Evolutionary conservation across 1,140 invertebrate genomes (phyloP).

Genomic region (Popillia japonica): DNA sequence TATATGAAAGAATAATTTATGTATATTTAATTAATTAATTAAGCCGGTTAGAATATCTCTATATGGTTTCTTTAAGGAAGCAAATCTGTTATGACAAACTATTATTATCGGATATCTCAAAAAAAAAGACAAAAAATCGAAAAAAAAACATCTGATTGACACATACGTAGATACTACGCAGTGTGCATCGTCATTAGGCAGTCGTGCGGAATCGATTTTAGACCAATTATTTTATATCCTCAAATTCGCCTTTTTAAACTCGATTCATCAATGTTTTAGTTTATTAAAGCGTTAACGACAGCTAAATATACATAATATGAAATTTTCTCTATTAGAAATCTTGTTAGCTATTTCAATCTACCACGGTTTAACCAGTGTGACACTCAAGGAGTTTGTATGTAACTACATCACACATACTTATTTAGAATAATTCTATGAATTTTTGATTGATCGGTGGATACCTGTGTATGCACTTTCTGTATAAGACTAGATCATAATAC

Average conservation of each 20-base stretch:
- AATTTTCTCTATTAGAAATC: background rate
- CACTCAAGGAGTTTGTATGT: no score
- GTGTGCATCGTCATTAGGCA: background rate
- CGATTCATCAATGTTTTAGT: background rate
- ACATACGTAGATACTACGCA: background rate
- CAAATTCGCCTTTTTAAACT: background rate
- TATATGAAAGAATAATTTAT: slow-evolving; percentile 38
- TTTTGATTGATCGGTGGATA: no score
- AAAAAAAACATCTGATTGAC: background rate
- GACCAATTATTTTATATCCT: slow-evolving; percentile 28
- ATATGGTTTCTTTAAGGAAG: slow-evolving; percentile 23
- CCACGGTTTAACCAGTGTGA: no score
- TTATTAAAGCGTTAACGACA: background rate
- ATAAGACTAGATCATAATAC: no score
- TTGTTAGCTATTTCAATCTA: no score
- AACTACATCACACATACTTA: no score
- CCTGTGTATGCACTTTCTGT: no score
- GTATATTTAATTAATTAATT: slow-evolving; percentile 34
- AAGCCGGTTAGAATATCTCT: slow-evolving; percentile 17
- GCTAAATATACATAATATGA: no score
- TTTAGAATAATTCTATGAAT: no score
- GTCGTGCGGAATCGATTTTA: slow-evolving; percentile 1
- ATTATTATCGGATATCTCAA: slow-evolving; percentile 19
- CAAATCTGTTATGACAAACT: background rate
- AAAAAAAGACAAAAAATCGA: background rate